Evolutionary conservation across 2,888 invertebrate species (phyloP).

Genomic region (Masnerella sp.): DNA sequence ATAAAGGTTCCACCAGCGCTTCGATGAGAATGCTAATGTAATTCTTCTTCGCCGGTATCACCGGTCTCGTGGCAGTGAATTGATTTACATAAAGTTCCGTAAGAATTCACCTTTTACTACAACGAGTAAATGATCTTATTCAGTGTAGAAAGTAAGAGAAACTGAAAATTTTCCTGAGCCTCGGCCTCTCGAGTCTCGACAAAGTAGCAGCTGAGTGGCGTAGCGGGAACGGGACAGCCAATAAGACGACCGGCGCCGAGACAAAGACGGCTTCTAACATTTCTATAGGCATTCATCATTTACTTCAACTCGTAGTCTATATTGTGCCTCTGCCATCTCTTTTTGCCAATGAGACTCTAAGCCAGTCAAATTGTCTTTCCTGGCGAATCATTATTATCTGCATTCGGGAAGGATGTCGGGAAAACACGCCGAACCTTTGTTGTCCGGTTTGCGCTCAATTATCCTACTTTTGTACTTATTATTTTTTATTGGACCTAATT

Average conservation of each 20-base stretch:
- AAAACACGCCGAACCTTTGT: too few relatives aligned
- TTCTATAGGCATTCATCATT: constrained; percentile 75
- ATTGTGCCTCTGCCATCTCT: constrained; percentile 49
- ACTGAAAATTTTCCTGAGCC: constrained; percentile 60
- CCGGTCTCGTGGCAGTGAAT: constrained; percentile 29
- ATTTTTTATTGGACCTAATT: too few relatives aligned
- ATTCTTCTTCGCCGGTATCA: constrained; percentile 28
- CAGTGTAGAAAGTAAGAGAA: constrained; percentile 43
- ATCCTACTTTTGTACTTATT: too few relatives aligned
- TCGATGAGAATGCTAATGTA: constrained; percentile 46
- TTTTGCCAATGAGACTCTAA: constrained; percentile 17
- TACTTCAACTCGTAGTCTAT: constrained; percentile 58
- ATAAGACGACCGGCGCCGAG: constrained; percentile 58
- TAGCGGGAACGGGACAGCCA: constrained; percentile 8
- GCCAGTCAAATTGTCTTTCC: constrained; percentile 27
- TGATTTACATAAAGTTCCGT: constrained; percentile 55
- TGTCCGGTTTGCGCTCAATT: too few relatives aligned
- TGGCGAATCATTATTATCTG: constrained; percentile 35
- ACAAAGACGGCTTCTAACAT: constrained; percentile 64
- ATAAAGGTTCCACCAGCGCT: constrained; percentile 12
- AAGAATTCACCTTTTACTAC: constrained; percentile 49
- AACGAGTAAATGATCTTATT: constrained; percentile 55
- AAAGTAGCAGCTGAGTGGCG: constrained; percentile 61
- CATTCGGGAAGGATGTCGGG: too few relatives aligned
- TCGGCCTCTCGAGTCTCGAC: constrained; percentile 61